Evolutionary conservation across 2,113 vertebrate genomes (phyloP).

Genomic region (Chitala chitala): DNA sequence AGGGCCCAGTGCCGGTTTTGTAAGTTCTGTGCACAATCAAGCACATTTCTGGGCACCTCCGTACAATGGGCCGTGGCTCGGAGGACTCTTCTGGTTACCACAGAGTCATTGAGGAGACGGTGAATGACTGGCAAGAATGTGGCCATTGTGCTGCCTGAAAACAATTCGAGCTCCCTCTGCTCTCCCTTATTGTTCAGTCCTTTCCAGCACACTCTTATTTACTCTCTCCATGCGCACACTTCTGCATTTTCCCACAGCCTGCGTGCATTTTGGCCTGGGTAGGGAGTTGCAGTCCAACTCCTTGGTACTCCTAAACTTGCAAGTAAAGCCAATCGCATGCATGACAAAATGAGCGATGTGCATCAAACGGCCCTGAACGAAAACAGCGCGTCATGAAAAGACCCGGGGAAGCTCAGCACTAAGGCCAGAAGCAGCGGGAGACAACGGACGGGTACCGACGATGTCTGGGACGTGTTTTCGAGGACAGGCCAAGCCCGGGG

Average conservation of each 20-base stretch:
- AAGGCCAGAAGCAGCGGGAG: constrained; percentile 9
- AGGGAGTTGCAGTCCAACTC: constrained; percentile 24
- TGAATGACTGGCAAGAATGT: background rate
- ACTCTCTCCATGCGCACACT: background rate
- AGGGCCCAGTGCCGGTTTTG: background rate
- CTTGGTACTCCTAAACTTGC: constrained; percentile 38
- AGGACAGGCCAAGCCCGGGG: constrained; percentile 26
- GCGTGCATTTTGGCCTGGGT: constrained; percentile 42
- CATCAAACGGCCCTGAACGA: constrained; percentile 32
- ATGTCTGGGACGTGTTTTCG: constrained; percentile 38
- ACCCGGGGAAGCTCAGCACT: constrained; percentile 7
- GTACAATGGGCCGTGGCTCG: background rate
- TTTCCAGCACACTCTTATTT: constrained; percentile 39
- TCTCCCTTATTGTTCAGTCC: constrained; percentile 9
- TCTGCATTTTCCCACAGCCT: constrained; percentile 24
- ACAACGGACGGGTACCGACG: constrained; percentile 28
- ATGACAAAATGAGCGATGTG: constrained; percentile 41
- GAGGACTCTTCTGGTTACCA: constrained; percentile 1
- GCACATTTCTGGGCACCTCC: constrained; percentile 12
- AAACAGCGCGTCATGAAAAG: constrained; percentile 25
- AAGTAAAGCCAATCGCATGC: constrained; percentile 33
- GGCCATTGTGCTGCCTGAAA: background rate
- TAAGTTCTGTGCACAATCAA: background rate
- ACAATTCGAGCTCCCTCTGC: background rate
- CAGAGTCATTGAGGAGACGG: constrained; percentile 7